These are phyloP conservation scores for Pedicia rivosa DNA, from an alignment of 2,888 invertebrate species.

Conservation along the genomic window DNA sequence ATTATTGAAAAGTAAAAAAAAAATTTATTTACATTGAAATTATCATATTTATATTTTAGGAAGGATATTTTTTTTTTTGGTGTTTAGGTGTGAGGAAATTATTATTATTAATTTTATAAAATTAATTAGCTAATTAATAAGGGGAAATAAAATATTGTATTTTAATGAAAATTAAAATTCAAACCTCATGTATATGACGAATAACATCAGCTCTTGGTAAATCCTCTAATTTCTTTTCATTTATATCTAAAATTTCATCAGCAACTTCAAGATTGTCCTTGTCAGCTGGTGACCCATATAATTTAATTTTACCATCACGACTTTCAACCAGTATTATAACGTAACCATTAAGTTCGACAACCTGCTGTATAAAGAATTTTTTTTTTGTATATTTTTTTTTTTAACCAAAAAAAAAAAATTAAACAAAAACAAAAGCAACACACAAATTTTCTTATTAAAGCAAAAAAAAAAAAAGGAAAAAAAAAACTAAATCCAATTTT, in stretches of 20 bases:
- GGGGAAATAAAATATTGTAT: neutral
- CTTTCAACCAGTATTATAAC: slow-evolving; percentile 89
- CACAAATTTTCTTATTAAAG: no score
- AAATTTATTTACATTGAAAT: no score
- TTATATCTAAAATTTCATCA: slow-evolving; percentile 95
- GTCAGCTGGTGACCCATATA: slow-evolving; percentile 86
- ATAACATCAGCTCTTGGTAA: slow-evolving; percentile 86
- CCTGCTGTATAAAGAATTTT: slow-evolving; percentile 25
- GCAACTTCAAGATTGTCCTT: slow-evolving; percentile 87
- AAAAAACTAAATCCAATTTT: no score
- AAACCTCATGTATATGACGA: slow-evolving; percentile 88
- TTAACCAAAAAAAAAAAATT: slow-evolving; percentile 5
- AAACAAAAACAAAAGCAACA: neutral
- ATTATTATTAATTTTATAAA: neutral
- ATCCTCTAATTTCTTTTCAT: slow-evolving; percentile 82
- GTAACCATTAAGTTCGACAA: slow-evolving; percentile 88
- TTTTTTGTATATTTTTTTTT: no score
- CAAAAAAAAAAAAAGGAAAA: no score
- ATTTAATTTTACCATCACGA: slow-evolving; percentile 84
- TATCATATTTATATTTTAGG: no score
- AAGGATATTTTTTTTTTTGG: no score
- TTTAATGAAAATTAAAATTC: slow-evolving; percentile 11
- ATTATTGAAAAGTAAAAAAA: no score
- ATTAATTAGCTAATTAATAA: no score
- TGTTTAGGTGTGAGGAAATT: no score